phyloP scores from a whole-genome alignment of 2,113 vertebrate species.

The Syngnathus scovelli region DNA sequence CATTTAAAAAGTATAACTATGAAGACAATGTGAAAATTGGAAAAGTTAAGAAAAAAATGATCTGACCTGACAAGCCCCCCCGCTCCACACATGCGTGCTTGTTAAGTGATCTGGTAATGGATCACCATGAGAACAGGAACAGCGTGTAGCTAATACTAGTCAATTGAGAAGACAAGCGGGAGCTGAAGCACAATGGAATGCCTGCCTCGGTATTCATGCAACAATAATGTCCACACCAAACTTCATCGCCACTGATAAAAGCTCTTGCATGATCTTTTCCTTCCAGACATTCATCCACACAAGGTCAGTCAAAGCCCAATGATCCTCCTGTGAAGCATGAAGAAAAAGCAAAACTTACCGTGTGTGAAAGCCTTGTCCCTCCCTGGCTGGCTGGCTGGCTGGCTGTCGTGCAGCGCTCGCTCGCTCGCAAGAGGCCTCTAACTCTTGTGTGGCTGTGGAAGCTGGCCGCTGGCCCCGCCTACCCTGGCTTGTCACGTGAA shows the following conservation, averaged over 20 bases:
- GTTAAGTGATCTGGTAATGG: slow-evolving; percentile 4
- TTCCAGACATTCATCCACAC: background rate
- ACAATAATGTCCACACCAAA: slow-evolving; percentile 12
- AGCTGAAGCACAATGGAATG: slow-evolving; percentile 14
- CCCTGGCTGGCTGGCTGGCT: slow-evolving; percentile 17
- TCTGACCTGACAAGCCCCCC: background rate
- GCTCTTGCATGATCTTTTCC: background rate
- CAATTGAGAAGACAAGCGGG: background rate
- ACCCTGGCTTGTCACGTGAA: slow-evolving; percentile 59
- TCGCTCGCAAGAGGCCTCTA: slow-evolving; percentile 50
- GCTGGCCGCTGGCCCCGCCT: slow-evolving; percentile 47
- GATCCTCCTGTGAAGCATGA: background rate
- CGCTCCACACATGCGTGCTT: background rate
- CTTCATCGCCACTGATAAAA: background rate
- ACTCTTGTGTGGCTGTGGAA: slow-evolving; percentile 50
- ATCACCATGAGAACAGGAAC: slow-evolving; percentile 25
- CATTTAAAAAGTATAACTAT: background rate
- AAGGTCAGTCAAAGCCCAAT: background rate
- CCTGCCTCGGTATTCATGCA: slow-evolving; percentile 9
- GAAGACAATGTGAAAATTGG: no score
- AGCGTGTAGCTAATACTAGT: background rate
- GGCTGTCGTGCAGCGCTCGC: slow-evolving; percentile 45
- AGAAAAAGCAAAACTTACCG: slow-evolving; percentile 49
- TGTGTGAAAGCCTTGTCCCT: slow-evolving; percentile 37
- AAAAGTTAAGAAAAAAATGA: background rate